These are phyloP conservation scores for Pterostichus madidus DNA, from an alignment of 2,888 invertebrate species.

Conservation along the genomic window DNA sequence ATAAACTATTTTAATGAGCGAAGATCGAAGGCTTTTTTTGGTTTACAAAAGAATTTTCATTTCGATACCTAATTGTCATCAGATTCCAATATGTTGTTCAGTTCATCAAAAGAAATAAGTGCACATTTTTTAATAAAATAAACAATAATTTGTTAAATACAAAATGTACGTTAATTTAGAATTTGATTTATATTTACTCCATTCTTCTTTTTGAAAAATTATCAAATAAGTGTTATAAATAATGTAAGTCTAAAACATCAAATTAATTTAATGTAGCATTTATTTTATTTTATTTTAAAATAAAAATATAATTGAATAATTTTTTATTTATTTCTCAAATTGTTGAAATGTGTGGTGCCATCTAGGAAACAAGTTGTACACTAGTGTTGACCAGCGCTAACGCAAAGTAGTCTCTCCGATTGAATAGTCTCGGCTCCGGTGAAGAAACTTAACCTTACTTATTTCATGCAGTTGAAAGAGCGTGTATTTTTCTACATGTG, in stretches of 20 bases:
- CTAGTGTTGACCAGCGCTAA: not conserved
- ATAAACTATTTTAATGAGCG: slow-evolving; percentile 66
- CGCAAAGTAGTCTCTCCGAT: not conserved
- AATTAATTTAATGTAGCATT: too few relatives aligned
- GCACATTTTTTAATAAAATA: not conserved
- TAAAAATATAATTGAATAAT: too few relatives aligned
- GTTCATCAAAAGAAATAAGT: not conserved
- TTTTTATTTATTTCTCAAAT: not conserved
- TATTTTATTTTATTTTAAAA: too few relatives aligned
- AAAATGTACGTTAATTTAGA: not conserved
- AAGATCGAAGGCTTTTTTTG: slow-evolving; percentile 47
- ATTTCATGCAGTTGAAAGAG: not conserved
- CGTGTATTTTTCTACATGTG: too few relatives aligned
- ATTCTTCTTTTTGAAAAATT: too few relatives aligned
- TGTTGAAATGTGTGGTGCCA: not conserved
- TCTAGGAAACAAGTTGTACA: not conserved
- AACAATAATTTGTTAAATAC: not conserved
- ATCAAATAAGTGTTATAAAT: too few relatives aligned
- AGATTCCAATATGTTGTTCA: slow-evolving; percentile 54
- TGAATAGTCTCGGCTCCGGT: not conserved
- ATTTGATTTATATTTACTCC: too few relatives aligned
- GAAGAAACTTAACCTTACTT: not conserved
- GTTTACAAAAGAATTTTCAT: slow-evolving; percentile 54
- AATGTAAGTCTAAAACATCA: too few relatives aligned
- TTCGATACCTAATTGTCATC: slow-evolving; percentile 59